A percentile compares a stretch with the other conserved stretches of the same genome.
Conservation (phyloP, 2,113 vertebrate species). For the Psilopsiagon aymara region DNA sequence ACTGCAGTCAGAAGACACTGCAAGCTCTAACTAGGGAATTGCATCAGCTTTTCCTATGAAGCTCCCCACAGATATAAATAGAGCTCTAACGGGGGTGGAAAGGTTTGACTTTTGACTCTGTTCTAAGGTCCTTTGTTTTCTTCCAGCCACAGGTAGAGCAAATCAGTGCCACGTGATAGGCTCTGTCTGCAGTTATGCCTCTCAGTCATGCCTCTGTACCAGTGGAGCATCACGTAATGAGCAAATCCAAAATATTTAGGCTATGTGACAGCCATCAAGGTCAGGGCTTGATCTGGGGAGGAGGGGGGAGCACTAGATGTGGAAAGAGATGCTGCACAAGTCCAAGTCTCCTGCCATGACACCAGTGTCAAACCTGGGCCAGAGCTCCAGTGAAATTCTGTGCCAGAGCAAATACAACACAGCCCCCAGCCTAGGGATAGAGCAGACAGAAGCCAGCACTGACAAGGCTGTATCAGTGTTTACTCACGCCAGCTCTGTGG, state of each 20-base stretch:
- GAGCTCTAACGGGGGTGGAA: not conserved
- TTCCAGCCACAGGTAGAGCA: not conserved
- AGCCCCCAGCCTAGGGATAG: slow-evolving; percentile 38
- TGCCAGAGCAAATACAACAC: not conserved
- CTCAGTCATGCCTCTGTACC: not conserved
- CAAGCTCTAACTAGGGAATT: not conserved
- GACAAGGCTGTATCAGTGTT: slow-evolving; percentile 86
- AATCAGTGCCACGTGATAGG: rapidly evolving
- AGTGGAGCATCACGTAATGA: not conserved
- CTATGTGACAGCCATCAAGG: not conserved
- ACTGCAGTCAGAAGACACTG: not conserved
- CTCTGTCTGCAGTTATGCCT: not conserved
- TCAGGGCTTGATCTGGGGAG: not conserved
- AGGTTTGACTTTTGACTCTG: not conserved
- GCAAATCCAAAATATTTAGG: not conserved
- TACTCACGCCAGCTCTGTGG: slow-evolving; percentile 75
- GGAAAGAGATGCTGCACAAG: not conserved
- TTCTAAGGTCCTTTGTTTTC: not conserved
- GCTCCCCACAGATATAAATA: slow-evolving; percentile 33
- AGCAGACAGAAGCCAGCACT: slow-evolving; percentile 89
- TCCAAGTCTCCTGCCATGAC: not conserved
- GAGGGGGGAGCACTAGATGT: not conserved
- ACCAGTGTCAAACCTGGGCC: not conserved
- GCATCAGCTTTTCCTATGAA: not conserved
- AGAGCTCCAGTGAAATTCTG: not conserved